A percentile compares a stretch with the other conserved stretches of the same genome.
Evolutionary conservation across 2,113 vertebrate species (phyloP).

Genomic region (Cheilinus undulatus): DNA sequence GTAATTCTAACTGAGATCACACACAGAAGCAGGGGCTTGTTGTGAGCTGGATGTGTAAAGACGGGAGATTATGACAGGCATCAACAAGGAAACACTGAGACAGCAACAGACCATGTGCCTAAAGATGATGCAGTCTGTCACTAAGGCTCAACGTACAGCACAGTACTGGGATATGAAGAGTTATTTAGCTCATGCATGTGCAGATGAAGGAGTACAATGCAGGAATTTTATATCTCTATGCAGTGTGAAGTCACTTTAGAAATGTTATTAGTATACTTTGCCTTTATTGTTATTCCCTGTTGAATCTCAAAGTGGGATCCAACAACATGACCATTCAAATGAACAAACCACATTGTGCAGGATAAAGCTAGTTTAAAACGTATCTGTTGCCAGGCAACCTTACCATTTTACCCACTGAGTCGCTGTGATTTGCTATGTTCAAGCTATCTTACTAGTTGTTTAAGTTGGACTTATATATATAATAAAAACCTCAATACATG

Average conservation of each 20-base stretch:
- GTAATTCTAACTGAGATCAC: constrained; percentile 27
- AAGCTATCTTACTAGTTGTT: too few relatives aligned
- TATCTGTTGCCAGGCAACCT: too few relatives aligned
- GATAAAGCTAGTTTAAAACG: too few relatives aligned
- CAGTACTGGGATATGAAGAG: not conserved
- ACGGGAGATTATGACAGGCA: constrained; percentile 18
- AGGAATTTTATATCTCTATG: not conserved
- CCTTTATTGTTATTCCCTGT: not conserved
- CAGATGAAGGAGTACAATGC: not conserved
- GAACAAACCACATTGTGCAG: too few relatives aligned
- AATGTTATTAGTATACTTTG: not conserved
- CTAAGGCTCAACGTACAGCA: constrained; percentile 12
- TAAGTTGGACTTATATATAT: too few relatives aligned
- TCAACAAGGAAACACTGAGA: constrained; percentile 6
- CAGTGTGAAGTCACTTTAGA: not conserved
- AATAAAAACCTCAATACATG: too few relatives aligned
- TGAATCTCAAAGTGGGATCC: not conserved
- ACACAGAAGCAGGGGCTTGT: constrained; percentile 14
- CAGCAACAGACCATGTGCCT: constrained; percentile 3
- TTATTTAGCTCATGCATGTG: constrained; percentile 1
- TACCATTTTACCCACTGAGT: too few relatives aligned
- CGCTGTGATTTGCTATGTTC: too few relatives aligned
- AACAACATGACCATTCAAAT: too few relatives aligned
- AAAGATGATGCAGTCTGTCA: constrained; percentile 10
- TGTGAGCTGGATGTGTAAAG: constrained; percentile 34